phyloP scores from a whole-genome alignment of 2,797 vertebrate species.

The Buceros bicornis region DNA sequence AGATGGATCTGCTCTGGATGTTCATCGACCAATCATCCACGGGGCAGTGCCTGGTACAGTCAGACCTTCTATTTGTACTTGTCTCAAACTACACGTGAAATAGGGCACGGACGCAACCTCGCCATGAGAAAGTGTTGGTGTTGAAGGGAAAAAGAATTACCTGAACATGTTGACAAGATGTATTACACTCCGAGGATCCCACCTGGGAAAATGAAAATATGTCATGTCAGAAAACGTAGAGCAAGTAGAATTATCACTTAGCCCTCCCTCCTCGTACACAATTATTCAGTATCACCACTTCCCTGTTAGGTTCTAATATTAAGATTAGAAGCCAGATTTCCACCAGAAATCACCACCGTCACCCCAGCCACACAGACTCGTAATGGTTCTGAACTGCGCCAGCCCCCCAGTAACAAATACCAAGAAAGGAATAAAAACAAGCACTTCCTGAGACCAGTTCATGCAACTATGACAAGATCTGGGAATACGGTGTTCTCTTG shows the following conservation, averaged over 20 bases:
- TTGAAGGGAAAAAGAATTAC: conserved; percentile 74
- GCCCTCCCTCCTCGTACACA: background rate
- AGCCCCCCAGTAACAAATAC: background rate
- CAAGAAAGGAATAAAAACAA: background rate
- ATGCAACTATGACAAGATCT: background rate
- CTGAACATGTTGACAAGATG: conserved; percentile 96
- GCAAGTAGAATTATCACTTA: background rate
- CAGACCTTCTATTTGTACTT: background rate
- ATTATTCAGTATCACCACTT: background rate
- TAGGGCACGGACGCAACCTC: background rate
- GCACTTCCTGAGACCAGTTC: background rate
- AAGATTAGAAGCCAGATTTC: background rate
- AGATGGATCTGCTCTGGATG: background rate
- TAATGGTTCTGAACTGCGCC: background rate
- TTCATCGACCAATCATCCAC: background rate
- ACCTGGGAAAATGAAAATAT: conserved; percentile 82
- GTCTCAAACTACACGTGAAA: background rate
- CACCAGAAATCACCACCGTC: background rate
- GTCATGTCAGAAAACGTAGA: background rate
- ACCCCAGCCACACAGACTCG: background rate
- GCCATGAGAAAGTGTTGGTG: background rate
- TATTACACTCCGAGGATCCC: conserved; percentile 90
- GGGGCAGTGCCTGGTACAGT: background rate
- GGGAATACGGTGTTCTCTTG: background rate
- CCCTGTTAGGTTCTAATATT: background rate